phyloP scores from a whole-genome alignment of 2,888 invertebrate genomes.

The Halictus ligatus region DNA sequence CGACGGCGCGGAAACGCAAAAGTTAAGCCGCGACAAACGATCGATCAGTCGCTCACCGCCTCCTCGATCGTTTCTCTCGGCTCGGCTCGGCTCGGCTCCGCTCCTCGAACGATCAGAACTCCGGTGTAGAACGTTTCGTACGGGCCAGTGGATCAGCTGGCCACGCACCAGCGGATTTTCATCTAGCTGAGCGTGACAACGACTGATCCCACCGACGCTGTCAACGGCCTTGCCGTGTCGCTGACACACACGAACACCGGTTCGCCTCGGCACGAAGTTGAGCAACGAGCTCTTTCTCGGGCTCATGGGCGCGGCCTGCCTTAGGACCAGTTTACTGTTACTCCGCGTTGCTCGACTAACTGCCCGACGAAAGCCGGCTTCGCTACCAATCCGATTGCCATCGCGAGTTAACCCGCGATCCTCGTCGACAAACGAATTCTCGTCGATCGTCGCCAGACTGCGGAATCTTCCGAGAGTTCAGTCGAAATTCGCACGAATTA shows the following conservation, averaged over 20 bases:
- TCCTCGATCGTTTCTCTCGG: constrained; percentile 11
- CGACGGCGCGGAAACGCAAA: constrained; percentile 8
- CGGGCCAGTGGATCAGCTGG: constrained; percentile 63
- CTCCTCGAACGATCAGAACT: background rate
- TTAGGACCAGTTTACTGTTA: constrained; percentile 72
- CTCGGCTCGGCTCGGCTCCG: background rate
- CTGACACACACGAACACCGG: constrained; percentile 55
- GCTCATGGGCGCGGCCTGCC: constrained; percentile 62
- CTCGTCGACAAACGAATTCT: background rate
- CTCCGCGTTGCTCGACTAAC: background rate
- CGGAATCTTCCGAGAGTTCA: background rate
- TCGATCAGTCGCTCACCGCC: background rate
- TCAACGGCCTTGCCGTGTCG: constrained; percentile 69
- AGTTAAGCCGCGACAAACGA: constrained; percentile 1
- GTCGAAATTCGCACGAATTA: background rate
- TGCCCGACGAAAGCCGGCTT: constrained; percentile 3
- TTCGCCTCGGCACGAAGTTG: constrained; percentile 70
- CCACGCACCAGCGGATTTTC: constrained; percentile 50
- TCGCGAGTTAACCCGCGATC: background rate
- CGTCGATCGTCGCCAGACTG: background rate
- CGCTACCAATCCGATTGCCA: background rate
- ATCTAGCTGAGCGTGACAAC: constrained; percentile 63
- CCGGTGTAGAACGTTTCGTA: constrained; percentile 13
- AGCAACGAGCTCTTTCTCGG: constrained; percentile 52
- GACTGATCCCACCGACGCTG: constrained; percentile 61